Evolutionary conservation across 2,113 vertebrate species (phyloP).

Genomic region (Tautogolabrus adspersus): DNA sequence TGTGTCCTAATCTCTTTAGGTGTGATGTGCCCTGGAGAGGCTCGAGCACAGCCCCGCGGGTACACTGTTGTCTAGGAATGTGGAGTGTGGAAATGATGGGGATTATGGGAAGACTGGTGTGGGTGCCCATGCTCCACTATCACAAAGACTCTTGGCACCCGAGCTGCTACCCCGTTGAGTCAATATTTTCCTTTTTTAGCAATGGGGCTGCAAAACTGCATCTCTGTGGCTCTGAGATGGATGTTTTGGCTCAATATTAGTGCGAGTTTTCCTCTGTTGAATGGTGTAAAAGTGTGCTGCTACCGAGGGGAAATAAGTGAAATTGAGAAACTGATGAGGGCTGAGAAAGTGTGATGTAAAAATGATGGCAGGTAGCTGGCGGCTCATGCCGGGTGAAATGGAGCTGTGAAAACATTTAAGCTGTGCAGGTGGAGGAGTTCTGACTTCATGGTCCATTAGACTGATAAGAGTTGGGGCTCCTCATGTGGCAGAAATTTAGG

Average conservation of each 20-base stretch:
- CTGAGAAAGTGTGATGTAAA: conserved; percentile 70
- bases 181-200: conserved; percentile 80
- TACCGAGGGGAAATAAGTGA: conserved; percentile 69
- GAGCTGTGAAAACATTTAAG: conserved; percentile 77
- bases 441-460: conserved; percentile 81
- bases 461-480: conserved; percentile 76
- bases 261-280: conserved; percentile 67
- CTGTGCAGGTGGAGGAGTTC: conserved; percentile 79
- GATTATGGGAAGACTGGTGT: conserved; percentile 85
- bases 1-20: conserved; percentile 88
- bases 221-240: conserved; percentile 70
- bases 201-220: conserved; percentile 71
- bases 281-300: conserved; percentile 74
- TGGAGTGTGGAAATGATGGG: conserved; percentile 86
- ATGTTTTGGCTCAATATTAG: conserved; percentile 75
- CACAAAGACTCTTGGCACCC: conserved; percentile 83
- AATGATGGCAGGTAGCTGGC: conserved; percentile 74
- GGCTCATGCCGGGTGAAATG: conserved; percentile 76
- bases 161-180: conserved; percentile 77
- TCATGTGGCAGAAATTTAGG: conserved; percentile 72
- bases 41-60: conserved; percentile 82
- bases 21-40: conserved; percentile 85
- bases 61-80: conserved; percentile 88
- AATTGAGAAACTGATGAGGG: conserved; percentile 70
- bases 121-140: conserved; percentile 83